Conservation (phyloP, 2,888 invertebrate species). For the Drosophila anomelani region DNA sequence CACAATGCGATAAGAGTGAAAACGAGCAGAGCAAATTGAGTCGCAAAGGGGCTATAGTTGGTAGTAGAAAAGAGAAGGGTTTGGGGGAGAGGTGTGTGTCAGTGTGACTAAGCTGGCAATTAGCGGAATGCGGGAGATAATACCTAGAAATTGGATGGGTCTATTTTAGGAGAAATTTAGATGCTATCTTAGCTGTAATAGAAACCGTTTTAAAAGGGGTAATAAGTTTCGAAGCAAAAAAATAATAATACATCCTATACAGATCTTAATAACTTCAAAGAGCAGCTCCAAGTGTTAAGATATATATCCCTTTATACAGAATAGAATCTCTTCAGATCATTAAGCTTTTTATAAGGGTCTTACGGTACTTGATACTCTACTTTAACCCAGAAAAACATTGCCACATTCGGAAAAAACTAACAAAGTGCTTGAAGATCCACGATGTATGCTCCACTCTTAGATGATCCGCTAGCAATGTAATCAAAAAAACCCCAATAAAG, state of each 20-base stretch:
- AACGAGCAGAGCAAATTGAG: slow-evolving; percentile 47
- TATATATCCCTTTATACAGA: too few relatives aligned
- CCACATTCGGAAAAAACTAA: background rate
- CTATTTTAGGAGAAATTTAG: slow-evolving; percentile 1
- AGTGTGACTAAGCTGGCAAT: slow-evolving; percentile 29
- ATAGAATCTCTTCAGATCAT: background rate
- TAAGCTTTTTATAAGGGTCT: slow-evolving; percentile 3
- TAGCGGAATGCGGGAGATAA: slow-evolving; percentile 9
- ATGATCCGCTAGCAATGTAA: slow-evolving; percentile 21
- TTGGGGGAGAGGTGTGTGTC: background rate
- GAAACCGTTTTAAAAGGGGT: background rate
- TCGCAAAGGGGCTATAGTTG: slow-evolving; percentile 10
- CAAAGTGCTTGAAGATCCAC: slow-evolving; percentile 4
- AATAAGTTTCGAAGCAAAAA: background rate
- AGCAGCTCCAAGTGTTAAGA: too few relatives aligned
- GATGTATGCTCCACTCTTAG: slow-evolving; percentile 5
- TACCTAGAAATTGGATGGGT: slow-evolving; percentile 3
- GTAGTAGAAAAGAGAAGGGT: background rate
- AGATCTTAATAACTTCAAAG: background rate
- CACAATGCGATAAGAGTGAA: slow-evolving; percentile 55
- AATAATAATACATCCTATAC: too few relatives aligned
- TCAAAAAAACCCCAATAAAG: background rate
- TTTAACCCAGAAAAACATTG: slow-evolving; percentile 9
- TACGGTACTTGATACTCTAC: background rate
- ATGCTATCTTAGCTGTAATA: background rate